Conservation (phyloP, 2,797 vertebrate species). For the Sebastes nivosus region DNA sequence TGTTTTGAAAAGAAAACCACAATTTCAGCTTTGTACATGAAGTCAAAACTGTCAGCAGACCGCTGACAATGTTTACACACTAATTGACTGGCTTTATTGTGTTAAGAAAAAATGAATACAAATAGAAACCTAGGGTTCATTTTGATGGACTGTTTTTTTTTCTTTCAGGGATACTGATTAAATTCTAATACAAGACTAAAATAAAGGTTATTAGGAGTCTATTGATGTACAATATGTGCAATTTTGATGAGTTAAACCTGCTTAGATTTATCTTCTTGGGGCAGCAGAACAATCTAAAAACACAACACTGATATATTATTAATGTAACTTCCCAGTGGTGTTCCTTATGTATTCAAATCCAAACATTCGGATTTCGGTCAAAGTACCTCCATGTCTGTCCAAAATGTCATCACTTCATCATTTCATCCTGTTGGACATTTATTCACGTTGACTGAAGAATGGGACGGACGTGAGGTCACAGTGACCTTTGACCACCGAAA, state of each 20-base stretch:
- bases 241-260: background rate
- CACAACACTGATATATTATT: background rate
- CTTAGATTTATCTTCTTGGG: background rate
- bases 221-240: background rate
- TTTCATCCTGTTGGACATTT: background rate
- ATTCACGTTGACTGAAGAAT: background rate
- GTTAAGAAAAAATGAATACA: background rate
- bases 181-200: background rate
- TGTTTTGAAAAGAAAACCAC: background rate
- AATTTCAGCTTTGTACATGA: background rate
- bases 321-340: too few species aligned
- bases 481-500: background rate
- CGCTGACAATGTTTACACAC: background rate
- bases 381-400: too few species aligned
- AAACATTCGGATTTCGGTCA: too few species aligned
- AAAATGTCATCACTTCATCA: too few species aligned
- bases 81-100: background rate
- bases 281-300: background rate
- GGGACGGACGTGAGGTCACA: background rate
- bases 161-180: background rate
- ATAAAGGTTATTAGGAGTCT: background rate
- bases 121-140: background rate
- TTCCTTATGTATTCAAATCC: too few species aligned
- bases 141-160: background rate
- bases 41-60: background rate